Conservation (phyloP, 2,888 invertebrate genomes). For the Acrobeloides nanus region DNA sequence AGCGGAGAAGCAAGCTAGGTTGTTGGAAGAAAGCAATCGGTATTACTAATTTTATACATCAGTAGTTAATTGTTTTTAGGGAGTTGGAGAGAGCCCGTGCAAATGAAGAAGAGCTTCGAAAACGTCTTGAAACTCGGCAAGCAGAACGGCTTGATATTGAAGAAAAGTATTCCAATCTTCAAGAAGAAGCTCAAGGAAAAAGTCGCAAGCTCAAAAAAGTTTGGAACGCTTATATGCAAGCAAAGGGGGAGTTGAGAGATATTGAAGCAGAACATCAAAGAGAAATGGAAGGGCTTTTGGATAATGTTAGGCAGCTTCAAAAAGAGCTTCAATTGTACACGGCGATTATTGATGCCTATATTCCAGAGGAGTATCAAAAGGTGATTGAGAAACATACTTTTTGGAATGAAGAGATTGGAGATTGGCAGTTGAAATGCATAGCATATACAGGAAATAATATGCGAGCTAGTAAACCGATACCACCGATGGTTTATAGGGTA, state of each 20-base stretch:
- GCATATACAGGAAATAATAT: constrained; percentile 99
- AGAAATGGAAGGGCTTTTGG: constrained; percentile 89
- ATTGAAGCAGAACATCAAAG: constrained; percentile 83
- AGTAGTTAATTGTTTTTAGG: constrained; percentile 10
- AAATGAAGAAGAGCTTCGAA: constrained; percentile 35
- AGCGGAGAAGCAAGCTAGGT: constrained; percentile 74
- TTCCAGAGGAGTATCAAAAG: constrained; percentile 86
- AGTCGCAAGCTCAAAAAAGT: constrained; percentile 66
- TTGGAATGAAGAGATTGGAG: constrained; percentile 97
- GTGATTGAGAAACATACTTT: constrained; percentile 65
- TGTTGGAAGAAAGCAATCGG: constrained; percentile 75
- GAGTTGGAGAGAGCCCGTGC: constrained; percentile 26
- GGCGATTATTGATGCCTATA: constrained; percentile 80
- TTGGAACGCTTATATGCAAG: constrained; percentile 67
- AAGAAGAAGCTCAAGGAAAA: constrained; percentile 87
- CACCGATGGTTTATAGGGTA: constrained; percentile 15
- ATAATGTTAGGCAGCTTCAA: constrained; percentile 80
- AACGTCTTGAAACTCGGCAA: constrained; percentile 23
- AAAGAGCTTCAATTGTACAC: constrained; percentile 84
- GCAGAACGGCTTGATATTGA: constrained; percentile 34
- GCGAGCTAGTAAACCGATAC: constrained; percentile 58
- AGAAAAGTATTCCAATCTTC: constrained; percentile 61
- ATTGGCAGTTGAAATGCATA: constrained; percentile 86
- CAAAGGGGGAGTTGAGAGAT: constrained; percentile 58
- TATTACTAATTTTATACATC: constrained; percentile 20